phyloP scores from a whole-genome alignment of 2,888 invertebrate genomes.

The Molorchus minor region DNA sequence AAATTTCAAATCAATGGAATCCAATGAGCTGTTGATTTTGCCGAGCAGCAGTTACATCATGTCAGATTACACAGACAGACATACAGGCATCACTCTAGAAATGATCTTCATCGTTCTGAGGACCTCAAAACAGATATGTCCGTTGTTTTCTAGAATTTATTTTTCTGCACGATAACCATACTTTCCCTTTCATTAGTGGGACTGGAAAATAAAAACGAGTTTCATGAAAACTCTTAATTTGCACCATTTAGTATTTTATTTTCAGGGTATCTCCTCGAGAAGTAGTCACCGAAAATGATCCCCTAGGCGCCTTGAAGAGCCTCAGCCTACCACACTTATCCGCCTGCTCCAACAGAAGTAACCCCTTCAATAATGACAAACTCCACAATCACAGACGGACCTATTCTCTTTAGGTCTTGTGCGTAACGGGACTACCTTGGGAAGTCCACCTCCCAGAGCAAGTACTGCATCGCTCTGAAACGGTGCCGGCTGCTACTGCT shows the following conservation, averaged over 20 bases:
- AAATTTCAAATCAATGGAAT: no score
- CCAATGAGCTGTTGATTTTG: no score
- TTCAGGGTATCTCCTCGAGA: conserved; percentile 77
- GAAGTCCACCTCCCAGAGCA: no score
- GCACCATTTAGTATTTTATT: no score
- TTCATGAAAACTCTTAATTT: no score
- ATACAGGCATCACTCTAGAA: neutral
- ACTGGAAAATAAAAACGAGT: no score
- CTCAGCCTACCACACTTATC: no score
- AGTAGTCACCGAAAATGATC: conserved; percentile 91
- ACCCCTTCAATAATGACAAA: conserved; percentile 58
- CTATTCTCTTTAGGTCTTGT: conserved; percentile 70
- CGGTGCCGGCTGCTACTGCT: conserved; percentile 59
- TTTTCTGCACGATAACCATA: neutral
- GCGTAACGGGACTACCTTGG: no score
- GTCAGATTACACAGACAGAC: no score
- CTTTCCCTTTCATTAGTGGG: neutral
- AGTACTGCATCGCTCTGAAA: neutral
- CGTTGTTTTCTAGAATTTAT: neutral
- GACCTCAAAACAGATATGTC: neutral
- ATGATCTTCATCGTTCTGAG: neutral
- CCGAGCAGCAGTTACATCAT: no score
- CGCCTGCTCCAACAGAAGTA: conserved; percentile 45
- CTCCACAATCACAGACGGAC: conserved; percentile 68
- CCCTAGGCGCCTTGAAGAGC: conserved; percentile 83